These are phyloP conservation scores for Scaptodrosophila latifasciaeformis DNA, from an alignment of 2,888 invertebrate species.

Conservation along the genomic window DNA sequence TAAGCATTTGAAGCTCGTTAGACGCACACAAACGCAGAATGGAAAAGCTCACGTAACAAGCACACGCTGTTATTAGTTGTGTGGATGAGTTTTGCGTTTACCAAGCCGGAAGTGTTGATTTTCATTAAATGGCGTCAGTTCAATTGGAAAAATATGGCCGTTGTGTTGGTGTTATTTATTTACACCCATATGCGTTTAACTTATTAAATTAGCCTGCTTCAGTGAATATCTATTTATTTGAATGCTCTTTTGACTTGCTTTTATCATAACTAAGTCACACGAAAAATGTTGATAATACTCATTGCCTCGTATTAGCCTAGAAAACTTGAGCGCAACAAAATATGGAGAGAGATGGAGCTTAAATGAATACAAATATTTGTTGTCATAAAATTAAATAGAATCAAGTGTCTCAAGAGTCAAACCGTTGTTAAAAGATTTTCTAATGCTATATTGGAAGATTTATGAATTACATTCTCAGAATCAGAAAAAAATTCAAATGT, in stretches of 20 bases:
- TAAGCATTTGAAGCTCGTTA: conserved; percentile 61
- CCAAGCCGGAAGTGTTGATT: conserved; percentile 59
- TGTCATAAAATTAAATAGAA: too few relatives aligned
- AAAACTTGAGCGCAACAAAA: too few relatives aligned
- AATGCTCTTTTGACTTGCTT: conserved; percentile 20
- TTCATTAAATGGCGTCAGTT: conserved; percentile 55
- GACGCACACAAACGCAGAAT: conserved; percentile 12
- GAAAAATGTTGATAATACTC: conserved; percentile 56
- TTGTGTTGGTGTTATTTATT: conserved; percentile 13
- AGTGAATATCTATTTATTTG: conserved; percentile 35
- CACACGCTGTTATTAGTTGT: conserved; percentile 25
- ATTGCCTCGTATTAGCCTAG: too few relatives aligned
- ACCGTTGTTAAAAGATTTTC: too few relatives aligned
- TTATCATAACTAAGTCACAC: conserved; percentile 44
- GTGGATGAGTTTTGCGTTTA: conserved; percentile 15
- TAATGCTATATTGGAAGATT: too few relatives aligned
- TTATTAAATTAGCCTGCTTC: conserved; percentile 62
- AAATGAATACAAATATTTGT: too few relatives aligned
- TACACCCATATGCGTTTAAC: conserved; percentile 27
- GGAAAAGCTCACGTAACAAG: too few relatives aligned
- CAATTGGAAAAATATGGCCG: conserved; percentile 55
- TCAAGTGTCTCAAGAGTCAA: too few relatives aligned
- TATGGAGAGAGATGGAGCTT: too few relatives aligned
- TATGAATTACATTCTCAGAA: too few relatives aligned
- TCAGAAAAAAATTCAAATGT: too few relatives aligned